Evolutionary conservation across 2,113 vertebrate species (phyloP).

Genomic region (Alaudala cheleensis): DNA sequence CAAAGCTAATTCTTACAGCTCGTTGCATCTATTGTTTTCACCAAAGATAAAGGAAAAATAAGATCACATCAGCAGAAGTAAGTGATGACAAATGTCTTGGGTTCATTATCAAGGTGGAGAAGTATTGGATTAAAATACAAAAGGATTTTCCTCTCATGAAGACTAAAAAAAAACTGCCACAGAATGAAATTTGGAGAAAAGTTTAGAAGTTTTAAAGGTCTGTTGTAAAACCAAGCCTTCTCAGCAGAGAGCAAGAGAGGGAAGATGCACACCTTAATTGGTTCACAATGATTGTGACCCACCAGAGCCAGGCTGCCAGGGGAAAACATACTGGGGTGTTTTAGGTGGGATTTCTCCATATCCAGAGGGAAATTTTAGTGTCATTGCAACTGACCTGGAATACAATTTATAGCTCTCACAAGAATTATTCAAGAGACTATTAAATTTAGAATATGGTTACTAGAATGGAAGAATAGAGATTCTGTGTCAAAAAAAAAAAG

Average conservation of each 20-base stretch:
- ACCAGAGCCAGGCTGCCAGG: not conserved
- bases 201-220: not conserved
- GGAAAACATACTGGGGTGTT: not conserved
- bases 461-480: not conserved
- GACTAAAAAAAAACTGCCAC: not conserved
- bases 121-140: not conserved
- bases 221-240: not conserved
- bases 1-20: not conserved
- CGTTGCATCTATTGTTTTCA: not conserved
- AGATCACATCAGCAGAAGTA: not conserved
- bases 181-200: not conserved
- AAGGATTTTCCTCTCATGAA: not conserved
- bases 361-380: not conserved
- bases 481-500: not conserved
- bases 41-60: not conserved
- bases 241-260: not conserved
- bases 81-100: not conserved
- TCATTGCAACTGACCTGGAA: not conserved
- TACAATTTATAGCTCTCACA: not conserved
- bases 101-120: not conserved
- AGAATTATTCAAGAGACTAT: not conserved
- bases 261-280: not conserved
- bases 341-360: not conserved
- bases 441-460: not conserved
- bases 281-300: not conserved